phyloP scores from a whole-genome alignment of 2,797 vertebrate genomes.

The Melanotaenia maccullochi region DNA sequence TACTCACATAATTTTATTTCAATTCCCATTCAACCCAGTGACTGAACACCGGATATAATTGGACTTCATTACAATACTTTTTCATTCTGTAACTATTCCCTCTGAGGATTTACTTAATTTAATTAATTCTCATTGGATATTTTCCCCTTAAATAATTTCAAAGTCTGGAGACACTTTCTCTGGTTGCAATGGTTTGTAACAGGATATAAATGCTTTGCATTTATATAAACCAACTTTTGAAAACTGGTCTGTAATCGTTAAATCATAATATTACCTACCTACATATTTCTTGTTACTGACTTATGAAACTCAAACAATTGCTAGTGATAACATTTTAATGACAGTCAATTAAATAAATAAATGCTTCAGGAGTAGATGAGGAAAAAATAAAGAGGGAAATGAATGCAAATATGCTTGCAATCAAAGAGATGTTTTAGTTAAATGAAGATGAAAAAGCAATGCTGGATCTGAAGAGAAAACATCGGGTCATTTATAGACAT shows the following conservation, averaged over 20 bases:
- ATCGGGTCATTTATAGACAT: not conserved
- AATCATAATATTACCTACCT: not conserved
- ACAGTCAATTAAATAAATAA: not conserved
- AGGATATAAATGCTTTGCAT: not conserved
- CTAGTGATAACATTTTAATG: not conserved
- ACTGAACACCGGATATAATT: not conserved
- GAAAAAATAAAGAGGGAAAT: not conserved
- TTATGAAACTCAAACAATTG: not conserved
- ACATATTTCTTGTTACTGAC: not conserved
- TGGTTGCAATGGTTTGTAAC: not conserved
- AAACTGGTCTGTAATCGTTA: not conserved
- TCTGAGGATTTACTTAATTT: not conserved
- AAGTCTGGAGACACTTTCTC: not conserved
- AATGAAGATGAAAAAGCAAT: not conserved
- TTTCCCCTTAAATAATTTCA: not conserved
- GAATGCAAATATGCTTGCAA: not conserved
- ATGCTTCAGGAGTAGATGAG: too few relatives aligned
- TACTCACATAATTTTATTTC: not conserved
- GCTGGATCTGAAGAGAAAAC: not conserved
- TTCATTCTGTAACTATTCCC: not conserved
- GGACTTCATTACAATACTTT: not conserved
- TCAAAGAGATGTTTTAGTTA: not conserved
- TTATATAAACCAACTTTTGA: not conserved
- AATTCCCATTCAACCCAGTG: not conserved
- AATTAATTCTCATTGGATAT: not conserved